Base-by-base conservation (phyloP, 2,797 vertebrate species). In the Propithecus deckenii region DNA sequence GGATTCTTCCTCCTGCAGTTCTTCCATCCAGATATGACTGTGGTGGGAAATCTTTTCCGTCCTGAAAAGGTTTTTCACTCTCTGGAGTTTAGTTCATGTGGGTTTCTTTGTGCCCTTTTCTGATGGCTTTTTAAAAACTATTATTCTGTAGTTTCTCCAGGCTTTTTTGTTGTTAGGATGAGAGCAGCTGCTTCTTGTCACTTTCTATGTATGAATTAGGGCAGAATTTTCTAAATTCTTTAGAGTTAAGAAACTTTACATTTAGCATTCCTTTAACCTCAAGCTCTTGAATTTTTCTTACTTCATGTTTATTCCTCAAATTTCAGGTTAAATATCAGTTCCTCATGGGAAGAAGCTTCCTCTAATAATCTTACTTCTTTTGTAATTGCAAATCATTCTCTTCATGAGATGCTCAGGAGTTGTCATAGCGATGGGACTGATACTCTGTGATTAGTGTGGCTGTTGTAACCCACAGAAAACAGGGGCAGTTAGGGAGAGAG, bases 361-460 rank as follows among this genome's bases (percentile, higher is more conserved):
- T 85, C 23, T 91, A 59, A 79, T 52, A 52, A 93, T 55, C 90
- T 30, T 52, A 32, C 74, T 84, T 80, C 25, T 86, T 72, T 76
- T 85, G 50, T 95, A 65, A 84, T 32, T 94, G 35, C 83, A 79
- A 95, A 78, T 91, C 78, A 43, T 57, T 86, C 46, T 71, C 46
- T 92, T 79, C 61, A 43, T 55, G 69, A 86, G 65, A 67, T 32
- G 83, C 81, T 86, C 50, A 75, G 69, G 50, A 52, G 85, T 95
- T 97, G 83, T 94, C 75, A 79, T 86, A 86, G 78, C 88, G 85
- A 84, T 43, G 38, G 35, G n/a, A 83, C 55, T 89, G 83, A 61
- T 74, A 74, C 52, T 76, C n/a, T 61, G 84, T 76, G 81, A 87
- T 67, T 80, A 90, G 67, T 76, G 57, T 84, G 48, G 43, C 63